Percentiles rank a stretch among this genome's conserved stretches.
phyloP scores from a whole-genome alignment of 2,888 invertebrate species.

The Mongoloraphidia duomilia region DNA sequence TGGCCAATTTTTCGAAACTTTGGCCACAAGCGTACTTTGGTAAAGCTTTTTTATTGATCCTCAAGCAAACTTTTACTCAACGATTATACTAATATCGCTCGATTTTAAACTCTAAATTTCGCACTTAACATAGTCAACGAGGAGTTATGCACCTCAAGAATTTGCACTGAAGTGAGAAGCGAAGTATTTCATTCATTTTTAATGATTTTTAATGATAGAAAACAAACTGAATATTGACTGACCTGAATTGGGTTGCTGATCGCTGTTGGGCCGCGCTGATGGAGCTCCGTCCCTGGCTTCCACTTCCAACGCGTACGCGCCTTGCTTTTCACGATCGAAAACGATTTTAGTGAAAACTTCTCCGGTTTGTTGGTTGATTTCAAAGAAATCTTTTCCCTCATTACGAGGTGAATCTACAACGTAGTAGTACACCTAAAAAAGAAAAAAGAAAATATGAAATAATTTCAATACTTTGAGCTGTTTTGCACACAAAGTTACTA shows the following conservation, averaged over 20 bases:
- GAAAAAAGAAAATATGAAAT: constrained; percentile 3
- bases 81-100: no score
- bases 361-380: constrained; percentile 90
- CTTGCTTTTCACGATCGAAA: constrained; percentile 96
- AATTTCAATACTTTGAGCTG: no score
- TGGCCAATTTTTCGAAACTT: no score
- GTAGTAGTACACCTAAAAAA: constrained; percentile 74
- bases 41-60: no score
- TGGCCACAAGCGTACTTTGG: no score
- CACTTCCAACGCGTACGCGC: constrained; percentile 92
- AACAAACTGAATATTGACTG: constrained; percentile 30
- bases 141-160: no score
- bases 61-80: no score
- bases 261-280: constrained; percentile 89
- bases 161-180: no score
- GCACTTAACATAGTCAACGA: no score
- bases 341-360: constrained; percentile 90
- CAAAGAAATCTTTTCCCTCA: constrained; percentile 90
- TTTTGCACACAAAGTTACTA: no score
- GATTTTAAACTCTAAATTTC: no score
- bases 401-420: constrained; percentile 84
- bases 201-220: background rate
- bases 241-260: constrained; percentile 94
- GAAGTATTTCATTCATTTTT: no score
- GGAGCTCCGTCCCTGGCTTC: constrained; percentile 92